These are phyloP conservation scores for Gonioctena quinquepunctata DNA, from an alignment of 1,140 invertebrate genomes.

Conservation along the genomic window DNA sequence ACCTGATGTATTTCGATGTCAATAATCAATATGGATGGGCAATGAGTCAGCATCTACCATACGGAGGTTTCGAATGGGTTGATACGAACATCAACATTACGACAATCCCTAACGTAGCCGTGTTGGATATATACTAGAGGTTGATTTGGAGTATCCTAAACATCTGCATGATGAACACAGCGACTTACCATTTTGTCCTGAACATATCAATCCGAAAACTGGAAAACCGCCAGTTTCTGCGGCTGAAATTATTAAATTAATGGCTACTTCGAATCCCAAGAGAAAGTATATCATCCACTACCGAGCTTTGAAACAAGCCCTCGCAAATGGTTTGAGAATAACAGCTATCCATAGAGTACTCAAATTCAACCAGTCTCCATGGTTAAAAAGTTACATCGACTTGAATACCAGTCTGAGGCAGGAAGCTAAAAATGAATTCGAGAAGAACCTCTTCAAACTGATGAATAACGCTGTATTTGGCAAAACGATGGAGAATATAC, in stretches of 20 bases:
- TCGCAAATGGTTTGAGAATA: constrained; percentile 55
- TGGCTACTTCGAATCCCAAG: constrained; percentile 11
- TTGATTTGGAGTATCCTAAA: constrained; percentile 50
- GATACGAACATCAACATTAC: constrained; percentile 39
- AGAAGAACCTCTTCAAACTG: constrained; percentile 38
- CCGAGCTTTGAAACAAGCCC: constrained; percentile 58
- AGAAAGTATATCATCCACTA: constrained; percentile 55
- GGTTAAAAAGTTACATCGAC: not conserved
- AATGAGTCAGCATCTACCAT: constrained; percentile 57
- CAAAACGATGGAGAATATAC: constrained; percentile 56
- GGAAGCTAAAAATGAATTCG: constrained; percentile 36
- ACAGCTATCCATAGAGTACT: constrained; percentile 59
- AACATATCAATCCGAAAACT: constrained; percentile 13
- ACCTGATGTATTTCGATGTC: constrained; percentile 58
- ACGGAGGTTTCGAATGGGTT: constrained; percentile 56
- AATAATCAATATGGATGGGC: constrained; percentile 63
- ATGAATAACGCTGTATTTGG: constrained; percentile 27
- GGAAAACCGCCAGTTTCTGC: not conserved
- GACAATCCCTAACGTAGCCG: constrained; percentile 48
- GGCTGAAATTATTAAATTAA: constrained; percentile 39
- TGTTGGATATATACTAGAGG: constrained; percentile 62
- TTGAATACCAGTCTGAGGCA: not conserved
- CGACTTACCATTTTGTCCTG: constrained; percentile 54
- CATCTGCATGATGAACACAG: constrained; percentile 59
- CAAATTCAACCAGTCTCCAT: constrained; percentile 58